Percentiles rank a stretch among this genome's conserved stretches.
phyloP scores from a whole-genome alignment of 2,113 vertebrate species.

The Platichthys flesus region DNA sequence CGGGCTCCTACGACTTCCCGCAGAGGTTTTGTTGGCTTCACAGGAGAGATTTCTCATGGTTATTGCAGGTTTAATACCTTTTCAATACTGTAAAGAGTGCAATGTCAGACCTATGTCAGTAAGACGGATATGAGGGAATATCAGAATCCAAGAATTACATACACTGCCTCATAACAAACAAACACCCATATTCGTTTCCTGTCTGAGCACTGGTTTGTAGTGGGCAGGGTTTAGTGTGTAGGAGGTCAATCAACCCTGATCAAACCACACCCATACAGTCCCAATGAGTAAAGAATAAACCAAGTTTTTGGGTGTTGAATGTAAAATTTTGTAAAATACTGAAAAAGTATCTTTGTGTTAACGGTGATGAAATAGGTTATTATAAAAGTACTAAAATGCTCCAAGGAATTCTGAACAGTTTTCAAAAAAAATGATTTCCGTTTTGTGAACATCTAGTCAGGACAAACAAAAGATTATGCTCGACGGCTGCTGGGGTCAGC shows the following conservation, averaged over 20 bases:
- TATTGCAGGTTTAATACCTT: too few species aligned
- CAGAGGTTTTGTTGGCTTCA: background rate
- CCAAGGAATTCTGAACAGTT: background rate
- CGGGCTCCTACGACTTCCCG: background rate
- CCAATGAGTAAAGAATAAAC: too few species aligned
- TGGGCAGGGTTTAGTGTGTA: background rate
- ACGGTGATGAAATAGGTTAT: background rate
- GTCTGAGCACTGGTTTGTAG: background rate
- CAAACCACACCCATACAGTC: too few species aligned
- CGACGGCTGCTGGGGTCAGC: slow-evolving; percentile 47
- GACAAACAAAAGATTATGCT: slow-evolving; percentile 50
- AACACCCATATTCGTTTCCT: background rate
- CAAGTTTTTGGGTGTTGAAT: too few species aligned
- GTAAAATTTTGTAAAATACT: too few species aligned
- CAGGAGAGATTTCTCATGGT: background rate
- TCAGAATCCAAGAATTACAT: too few species aligned
- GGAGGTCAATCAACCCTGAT: background rate
- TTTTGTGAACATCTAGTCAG: slow-evolving; percentile 20
- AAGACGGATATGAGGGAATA: too few species aligned
- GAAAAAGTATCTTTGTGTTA: background rate
- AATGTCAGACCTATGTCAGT: too few species aligned
- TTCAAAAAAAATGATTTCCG: slow-evolving; percentile 15
- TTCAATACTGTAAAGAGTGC: too few species aligned
- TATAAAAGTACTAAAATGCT: background rate
- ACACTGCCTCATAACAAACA: too few species aligned